A percentile compares a stretch with the other conserved stretches of the same genome.
Evolutionary conservation across 2,797 vertebrate species (phyloP).

Genomic region (Picus viridis): DNA sequence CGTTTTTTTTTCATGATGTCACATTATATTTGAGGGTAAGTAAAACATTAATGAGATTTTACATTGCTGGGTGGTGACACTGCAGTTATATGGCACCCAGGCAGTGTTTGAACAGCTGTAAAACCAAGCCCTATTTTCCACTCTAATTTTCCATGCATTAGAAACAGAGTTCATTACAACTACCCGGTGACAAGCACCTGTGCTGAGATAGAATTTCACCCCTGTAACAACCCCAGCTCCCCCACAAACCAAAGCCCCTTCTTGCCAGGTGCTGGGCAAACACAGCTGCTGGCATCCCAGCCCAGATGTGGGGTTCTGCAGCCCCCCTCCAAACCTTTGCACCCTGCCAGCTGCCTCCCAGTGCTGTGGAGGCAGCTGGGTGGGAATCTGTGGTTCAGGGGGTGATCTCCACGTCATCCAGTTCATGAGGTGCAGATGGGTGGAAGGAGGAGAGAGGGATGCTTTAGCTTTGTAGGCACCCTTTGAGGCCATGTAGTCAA

Average conservation of each 20-base stretch:
- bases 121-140: not conserved
- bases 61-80: not conserved
- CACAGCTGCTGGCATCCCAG: accelerated
- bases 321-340: not conserved
- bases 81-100: not conserved
- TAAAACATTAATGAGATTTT: not conserved
- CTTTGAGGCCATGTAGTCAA: not conserved
- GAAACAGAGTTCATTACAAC: conserved; percentile 19
- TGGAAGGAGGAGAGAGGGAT: not conserved
- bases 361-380: not conserved
- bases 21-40: not conserved
- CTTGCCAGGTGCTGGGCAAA: not conserved
- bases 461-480: not conserved
- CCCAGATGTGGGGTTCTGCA: not conserved
- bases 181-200: not conserved
- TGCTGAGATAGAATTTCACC: conserved; percentile 27
- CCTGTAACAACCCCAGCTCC: not conserved
- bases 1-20: not conserved
- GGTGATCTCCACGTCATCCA: not conserved
- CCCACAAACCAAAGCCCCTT: not conserved
- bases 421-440: not conserved
- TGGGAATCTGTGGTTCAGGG: not conserved
- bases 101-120: not conserved
- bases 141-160: not conserved
- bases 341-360: not conserved